phyloP scores from a whole-genome alignment of 2,113 vertebrate species.

The Oreochromis tanganicae region DNA sequence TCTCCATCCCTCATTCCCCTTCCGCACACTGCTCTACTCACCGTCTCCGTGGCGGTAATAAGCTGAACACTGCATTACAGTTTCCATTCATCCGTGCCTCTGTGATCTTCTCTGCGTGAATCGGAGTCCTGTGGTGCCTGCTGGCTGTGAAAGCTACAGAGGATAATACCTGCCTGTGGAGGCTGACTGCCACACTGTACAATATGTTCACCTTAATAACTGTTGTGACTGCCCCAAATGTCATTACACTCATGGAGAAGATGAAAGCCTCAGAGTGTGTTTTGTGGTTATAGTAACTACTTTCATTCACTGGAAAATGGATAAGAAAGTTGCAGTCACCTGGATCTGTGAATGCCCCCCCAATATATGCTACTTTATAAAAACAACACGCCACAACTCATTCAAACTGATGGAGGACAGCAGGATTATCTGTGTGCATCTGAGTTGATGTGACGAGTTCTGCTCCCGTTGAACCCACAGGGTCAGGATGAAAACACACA shows the following conservation, averaged over 20 bases:
- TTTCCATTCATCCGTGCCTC: slow-evolving; percentile 53
- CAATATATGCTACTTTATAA: not conserved
- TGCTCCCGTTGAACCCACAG: slow-evolving; percentile 37
- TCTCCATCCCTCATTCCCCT: slow-evolving; percentile 10
- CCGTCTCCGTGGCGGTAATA: slow-evolving; percentile 24
- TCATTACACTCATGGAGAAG: not conserved
- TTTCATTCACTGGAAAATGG: not conserved
- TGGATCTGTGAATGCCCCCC: not conserved
- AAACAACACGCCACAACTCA: not conserved
- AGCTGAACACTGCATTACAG: slow-evolving; percentile 57
- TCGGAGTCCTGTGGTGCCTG: not conserved
- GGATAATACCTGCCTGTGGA: slow-evolving; percentile 14
- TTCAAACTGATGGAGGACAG: not conserved
- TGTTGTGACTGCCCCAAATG: not conserved
- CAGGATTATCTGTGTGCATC: not conserved
- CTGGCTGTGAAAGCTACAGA: not conserved
- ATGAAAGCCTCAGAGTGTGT: not conserved
- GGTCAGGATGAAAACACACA: slow-evolving; percentile 38
- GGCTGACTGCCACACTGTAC: slow-evolving; percentile 11
- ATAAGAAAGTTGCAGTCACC: not conserved
- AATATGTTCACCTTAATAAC: slow-evolving; percentile 29
- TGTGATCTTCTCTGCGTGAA: slow-evolving; percentile 52
- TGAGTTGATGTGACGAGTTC: slow-evolving; percentile 34
- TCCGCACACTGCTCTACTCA: not conserved
- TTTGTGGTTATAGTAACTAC: not conserved